These are phyloP conservation scores for Drosophila meridiana DNA, from an alignment of 2,888 invertebrate genomes.

Conservation along the genomic window DNA sequence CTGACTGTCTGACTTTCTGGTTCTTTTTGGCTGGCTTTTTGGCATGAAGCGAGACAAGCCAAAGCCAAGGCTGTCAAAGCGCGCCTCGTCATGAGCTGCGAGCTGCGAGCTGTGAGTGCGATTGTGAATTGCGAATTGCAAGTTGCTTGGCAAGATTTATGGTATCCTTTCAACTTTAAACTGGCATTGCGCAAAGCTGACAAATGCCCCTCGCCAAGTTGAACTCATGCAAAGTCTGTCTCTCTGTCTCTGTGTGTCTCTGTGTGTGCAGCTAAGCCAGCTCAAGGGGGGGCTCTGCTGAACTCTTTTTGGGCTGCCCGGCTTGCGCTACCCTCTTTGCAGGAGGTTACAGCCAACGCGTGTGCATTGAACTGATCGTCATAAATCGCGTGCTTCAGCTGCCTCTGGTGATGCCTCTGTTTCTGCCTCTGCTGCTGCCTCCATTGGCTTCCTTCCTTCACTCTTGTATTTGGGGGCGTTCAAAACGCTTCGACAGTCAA, in stretches of 20 bases:
- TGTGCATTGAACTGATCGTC: slow-evolving; percentile 73
- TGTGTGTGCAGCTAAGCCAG: slow-evolving; percentile 31
- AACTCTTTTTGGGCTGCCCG: slow-evolving; percentile 39
- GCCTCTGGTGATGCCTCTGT: neutral
- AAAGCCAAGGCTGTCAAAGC: slow-evolving; percentile 55
- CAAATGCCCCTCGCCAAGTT: slow-evolving; percentile 47
- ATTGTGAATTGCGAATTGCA: slow-evolving; percentile 7
- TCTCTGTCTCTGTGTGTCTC: slow-evolving; percentile 10
- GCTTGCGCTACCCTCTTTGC: slow-evolving; percentile 52
- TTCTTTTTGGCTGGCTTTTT: slow-evolving; percentile 28
- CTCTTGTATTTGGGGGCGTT: slow-evolving; percentile 1
- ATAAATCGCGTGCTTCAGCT: slow-evolving; percentile 58
- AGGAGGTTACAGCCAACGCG: slow-evolving; percentile 65
- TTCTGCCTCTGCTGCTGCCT: neutral
- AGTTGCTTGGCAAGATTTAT: slow-evolving; percentile 75
- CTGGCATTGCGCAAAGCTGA: slow-evolving; percentile 47
- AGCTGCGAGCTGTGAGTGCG: slow-evolving; percentile 13
- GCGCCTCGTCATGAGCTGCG: slow-evolving; percentile 25
- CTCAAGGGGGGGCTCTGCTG: slow-evolving; percentile 27
- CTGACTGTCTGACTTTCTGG: neutral
- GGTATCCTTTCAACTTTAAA: slow-evolving; percentile 82
- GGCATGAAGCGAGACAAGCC: slow-evolving; percentile 37
- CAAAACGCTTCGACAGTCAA: slow-evolving; percentile 45
- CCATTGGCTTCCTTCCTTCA: neutral
- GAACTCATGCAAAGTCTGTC: slow-evolving; percentile 62